phyloP scores from a whole-genome alignment of 2,888 invertebrate genomes.

The Macrosiphum euphorbiae region DNA sequence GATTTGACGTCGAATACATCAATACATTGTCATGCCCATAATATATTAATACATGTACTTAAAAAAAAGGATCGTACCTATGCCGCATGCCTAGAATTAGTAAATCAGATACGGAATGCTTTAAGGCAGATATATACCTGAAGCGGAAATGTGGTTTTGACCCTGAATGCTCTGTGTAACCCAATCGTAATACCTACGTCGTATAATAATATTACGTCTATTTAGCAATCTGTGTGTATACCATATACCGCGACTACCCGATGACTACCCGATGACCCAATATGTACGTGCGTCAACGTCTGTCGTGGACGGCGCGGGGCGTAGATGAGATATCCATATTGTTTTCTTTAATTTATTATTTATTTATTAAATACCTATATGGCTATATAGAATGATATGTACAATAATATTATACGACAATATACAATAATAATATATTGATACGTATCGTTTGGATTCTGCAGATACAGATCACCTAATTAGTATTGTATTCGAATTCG shows the following conservation, averaged over 20 bases:
- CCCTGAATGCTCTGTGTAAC: slow-evolving; percentile 2
- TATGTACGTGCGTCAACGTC: neutral
- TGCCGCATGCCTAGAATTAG: neutral
- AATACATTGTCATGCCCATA: neutral
- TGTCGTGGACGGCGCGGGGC: neutral
- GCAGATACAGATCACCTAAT: neutral
- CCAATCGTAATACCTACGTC: slow-evolving; percentile 32
- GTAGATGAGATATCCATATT: neutral
- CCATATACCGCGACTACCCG: neutral
- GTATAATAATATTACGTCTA: slow-evolving; percentile 4
- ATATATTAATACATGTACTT: neutral
- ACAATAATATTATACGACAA: neutral
- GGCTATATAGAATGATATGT: neutral
- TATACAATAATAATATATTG: neutral
- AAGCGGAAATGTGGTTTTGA: slow-evolving; percentile 55
- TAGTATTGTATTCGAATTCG: slow-evolving; percentile 47
- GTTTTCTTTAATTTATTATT: slow-evolving; percentile 9
- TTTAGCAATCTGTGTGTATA: neutral
- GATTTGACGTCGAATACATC: neutral
- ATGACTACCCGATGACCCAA: slow-evolving; percentile 4
- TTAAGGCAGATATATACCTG: neutral
- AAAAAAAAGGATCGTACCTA: neutral
- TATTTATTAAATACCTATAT: neutral
- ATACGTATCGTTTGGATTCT: neutral
- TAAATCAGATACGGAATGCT: slow-evolving; percentile 13